phyloP scores from a whole-genome alignment of 2,797 vertebrate genomes.

The Rhyacichthys aspro region DNA sequence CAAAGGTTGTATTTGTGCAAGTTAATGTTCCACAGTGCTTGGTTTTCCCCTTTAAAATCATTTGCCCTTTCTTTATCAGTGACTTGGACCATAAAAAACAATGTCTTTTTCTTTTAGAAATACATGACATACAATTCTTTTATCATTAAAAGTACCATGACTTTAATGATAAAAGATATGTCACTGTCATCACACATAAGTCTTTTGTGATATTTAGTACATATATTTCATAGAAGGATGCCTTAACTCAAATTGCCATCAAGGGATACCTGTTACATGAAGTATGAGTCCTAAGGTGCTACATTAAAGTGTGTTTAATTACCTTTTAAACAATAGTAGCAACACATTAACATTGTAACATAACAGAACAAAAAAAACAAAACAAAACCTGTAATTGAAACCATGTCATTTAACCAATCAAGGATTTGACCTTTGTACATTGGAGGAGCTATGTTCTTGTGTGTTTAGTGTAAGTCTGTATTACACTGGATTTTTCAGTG shows the following conservation, averaged over 20 bases:
- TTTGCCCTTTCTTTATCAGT: not conserved
- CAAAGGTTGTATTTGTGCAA: conserved; percentile 44
- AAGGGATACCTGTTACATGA: no score
- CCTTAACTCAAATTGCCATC: not conserved
- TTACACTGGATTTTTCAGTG: conserved; percentile 6
- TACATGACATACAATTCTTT: not conserved
- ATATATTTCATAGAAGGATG: no score
- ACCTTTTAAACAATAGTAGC: no score
- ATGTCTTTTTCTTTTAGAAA: not conserved
- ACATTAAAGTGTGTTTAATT: no score
- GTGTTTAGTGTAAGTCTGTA: not conserved
- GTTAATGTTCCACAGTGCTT: conserved; percentile 15
- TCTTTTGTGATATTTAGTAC: no score
- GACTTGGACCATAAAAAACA: no score
- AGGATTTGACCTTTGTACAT: not conserved
- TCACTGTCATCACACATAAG: no score
- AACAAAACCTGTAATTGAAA: not conserved
- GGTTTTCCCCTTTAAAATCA: not conserved
- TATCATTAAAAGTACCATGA: no score
- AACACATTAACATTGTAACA: no score
- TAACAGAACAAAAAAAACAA: no score
- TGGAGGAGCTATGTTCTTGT: not conserved
- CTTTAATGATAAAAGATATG: no score
- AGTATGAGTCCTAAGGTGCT: no score
- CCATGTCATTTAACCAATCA: not conserved